A percentile compares a stretch with the other conserved stretches of the same genome.
These are phyloP conservation scores for Bubalus kerabau DNA, from an alignment of 2,113 vertebrate genomes.

Conservation along the genomic window DNA sequence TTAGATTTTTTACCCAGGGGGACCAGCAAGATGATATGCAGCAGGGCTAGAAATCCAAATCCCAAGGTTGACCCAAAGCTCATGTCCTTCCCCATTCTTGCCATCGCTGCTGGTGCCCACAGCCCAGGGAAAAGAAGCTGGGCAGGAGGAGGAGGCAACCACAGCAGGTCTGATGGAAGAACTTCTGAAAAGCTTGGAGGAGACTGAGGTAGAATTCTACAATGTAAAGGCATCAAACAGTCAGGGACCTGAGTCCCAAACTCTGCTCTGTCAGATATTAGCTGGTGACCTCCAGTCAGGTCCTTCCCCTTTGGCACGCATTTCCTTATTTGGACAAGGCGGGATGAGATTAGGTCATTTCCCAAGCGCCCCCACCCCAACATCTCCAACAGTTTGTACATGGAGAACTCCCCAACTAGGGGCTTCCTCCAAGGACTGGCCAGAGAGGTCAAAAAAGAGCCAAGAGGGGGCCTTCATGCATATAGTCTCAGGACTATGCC, in stretches of 20 bases:
- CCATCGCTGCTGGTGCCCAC: not conserved
- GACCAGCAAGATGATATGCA: not conserved
- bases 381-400: not conserved
- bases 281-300: not conserved
- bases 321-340: not conserved
- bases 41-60: not conserved
- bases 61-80: not conserved
- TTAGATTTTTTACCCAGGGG: not conserved
- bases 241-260: not conserved
- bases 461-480: not conserved
- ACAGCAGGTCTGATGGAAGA: not conserved
- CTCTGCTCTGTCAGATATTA: not conserved
- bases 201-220: not conserved
- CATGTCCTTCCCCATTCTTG: not conserved
- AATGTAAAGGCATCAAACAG: not conserved
- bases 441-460: not conserved
- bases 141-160: not conserved
- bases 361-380: accelerated
- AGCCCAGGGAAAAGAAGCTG: not conserved
- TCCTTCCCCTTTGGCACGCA: not conserved
- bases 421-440: not conserved
- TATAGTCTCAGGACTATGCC: not conserved
- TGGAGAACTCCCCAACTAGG: not conserved
- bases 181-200: not conserved
- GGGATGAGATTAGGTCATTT: not conserved